Evolutionary conservation across 2,888 invertebrate species (phyloP), one percentile per base, ranked within the genome.

Genomic region (Spisula subtruncata): DNA sequence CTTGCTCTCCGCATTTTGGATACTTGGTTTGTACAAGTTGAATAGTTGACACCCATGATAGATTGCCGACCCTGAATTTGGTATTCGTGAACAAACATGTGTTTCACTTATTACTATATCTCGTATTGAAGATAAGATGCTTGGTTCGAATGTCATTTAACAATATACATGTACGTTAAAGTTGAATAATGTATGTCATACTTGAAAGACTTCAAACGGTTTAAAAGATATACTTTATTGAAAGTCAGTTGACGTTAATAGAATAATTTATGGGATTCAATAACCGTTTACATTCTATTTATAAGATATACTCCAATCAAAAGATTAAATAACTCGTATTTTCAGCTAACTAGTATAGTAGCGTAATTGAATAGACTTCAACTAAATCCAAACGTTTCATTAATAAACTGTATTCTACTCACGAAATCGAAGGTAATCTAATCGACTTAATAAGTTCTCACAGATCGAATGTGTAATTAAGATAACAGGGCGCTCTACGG

Each of bases 201-300:
- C n/a, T 60, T 60, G n/a, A 20, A 60, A 60, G 60, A 60, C 60
- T 8, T 60, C 1, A 20, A 60, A n/a, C 60, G 60, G 18, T 8
- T 60, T 4, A 10, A 56, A 60, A 60, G 60, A 60, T 60, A 20
- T 60, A 60, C 18, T 20, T 20, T n/a, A 60, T 8, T n/a, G n/a
- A 60, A 60, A 60, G n/a, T 60, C 6, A 60, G n/a, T 60, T 8
- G n/a, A n/a, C 20, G 60, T 6, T n/a, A n/a, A 6, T 48, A n/a
- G 60, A 60, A 60, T 60, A n/a, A 60, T 60, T 60, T 60, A 60
- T 60, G 5, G n/a, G 60, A n/a, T 60, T 60, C 60, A 60, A 60
- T 60, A 60, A 60, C 18, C 18, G 60, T n/a, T 60, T 60, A n/a
- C 18, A 20, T n/a, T 60, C n/a, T n/a, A 60, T n/a, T 60, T 60